phyloP scores from a whole-genome alignment of 2,888 invertebrate genomes.

The Agelastica alni region DNA sequence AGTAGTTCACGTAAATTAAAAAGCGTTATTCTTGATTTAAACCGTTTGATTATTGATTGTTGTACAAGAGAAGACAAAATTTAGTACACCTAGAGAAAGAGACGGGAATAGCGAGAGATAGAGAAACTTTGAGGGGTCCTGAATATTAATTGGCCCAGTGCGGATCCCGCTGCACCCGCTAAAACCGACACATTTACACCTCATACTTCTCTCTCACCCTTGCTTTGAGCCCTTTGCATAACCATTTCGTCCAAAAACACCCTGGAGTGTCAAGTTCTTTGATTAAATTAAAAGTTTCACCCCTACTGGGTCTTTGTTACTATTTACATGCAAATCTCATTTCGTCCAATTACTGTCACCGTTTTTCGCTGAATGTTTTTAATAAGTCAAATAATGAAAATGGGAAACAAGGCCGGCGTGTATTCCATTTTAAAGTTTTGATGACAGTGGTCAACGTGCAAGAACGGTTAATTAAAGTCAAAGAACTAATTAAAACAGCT shows the following conservation, averaged over 20 bases:
- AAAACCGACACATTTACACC: constrained; percentile 57
- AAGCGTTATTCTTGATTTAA: constrained; percentile 22
- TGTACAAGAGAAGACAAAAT: constrained; percentile 26
- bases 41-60: constrained; percentile 33
- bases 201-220: constrained; percentile 49
- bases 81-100: constrained; percentile 25
- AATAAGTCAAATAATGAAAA: constrained; percentile 10
- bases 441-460: background rate
- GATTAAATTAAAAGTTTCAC: constrained; percentile 60
- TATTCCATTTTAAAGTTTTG: background rate
- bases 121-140: constrained; percentile 33
- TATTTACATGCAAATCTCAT: constrained; percentile 57
- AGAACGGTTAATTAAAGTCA: too few relatives aligned
- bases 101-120: constrained; percentile 8
- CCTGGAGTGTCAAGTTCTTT: constrained; percentile 58
- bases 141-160: constrained; percentile 55
- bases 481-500: too few relatives aligned
- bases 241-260: constrained; percentile 54
- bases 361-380: constrained; percentile 18
- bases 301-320: constrained; percentile 49
- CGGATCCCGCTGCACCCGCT: constrained; percentile 49
- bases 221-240: constrained; percentile 42
- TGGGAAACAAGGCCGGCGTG: constrained; percentile 4
- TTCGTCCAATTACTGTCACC: constrained; percentile 50
- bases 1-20: background rate